These are phyloP conservation scores for Ceyx cyanopectus DNA, from an alignment of 2,113 vertebrate genomes.

Conservation along the genomic window DNA sequence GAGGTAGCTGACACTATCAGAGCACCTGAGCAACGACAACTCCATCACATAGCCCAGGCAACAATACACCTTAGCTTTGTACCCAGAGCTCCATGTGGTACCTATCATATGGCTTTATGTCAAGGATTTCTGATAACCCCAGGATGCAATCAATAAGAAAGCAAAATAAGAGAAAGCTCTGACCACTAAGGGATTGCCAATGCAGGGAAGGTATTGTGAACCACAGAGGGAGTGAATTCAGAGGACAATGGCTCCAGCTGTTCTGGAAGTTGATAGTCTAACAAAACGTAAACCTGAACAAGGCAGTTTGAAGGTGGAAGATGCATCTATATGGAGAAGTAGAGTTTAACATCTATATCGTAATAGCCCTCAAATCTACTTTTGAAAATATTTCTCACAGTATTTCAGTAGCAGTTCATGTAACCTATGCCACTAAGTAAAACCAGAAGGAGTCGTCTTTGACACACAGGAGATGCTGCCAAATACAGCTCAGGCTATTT, in stretches of 20 bases:
- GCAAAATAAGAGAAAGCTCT: conserved; percentile 22
- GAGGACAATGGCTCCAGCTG: not conserved
- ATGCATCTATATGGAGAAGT: not conserved
- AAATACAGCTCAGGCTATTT: not conserved
- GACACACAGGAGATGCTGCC: fast-evolving
- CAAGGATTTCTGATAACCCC: conserved; percentile 35
- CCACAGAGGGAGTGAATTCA: not conserved
- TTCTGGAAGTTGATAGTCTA: not conserved
- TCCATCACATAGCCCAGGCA: not conserved
- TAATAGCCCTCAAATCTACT: not conserved
- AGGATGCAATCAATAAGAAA: conserved; percentile 25
- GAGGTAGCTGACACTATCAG: not conserved
- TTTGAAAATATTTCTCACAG: not conserved
- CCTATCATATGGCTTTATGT: not conserved
- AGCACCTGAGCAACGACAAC: not conserved
- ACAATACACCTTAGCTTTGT: not conserved
- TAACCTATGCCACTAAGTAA: not conserved
- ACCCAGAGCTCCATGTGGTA: not conserved
- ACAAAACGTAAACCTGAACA: not conserved
- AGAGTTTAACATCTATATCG: not conserved
- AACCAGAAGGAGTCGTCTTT: not conserved
- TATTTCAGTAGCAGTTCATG: not conserved
- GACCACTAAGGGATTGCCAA: not conserved
- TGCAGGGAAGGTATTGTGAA: conserved; percentile 4
- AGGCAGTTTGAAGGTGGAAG: not conserved